A percentile compares a stretch with the other conserved stretches of the same genome.
phyloP scores from a whole-genome alignment of 2,888 invertebrate species.

The Melanophora roralis region DNA sequence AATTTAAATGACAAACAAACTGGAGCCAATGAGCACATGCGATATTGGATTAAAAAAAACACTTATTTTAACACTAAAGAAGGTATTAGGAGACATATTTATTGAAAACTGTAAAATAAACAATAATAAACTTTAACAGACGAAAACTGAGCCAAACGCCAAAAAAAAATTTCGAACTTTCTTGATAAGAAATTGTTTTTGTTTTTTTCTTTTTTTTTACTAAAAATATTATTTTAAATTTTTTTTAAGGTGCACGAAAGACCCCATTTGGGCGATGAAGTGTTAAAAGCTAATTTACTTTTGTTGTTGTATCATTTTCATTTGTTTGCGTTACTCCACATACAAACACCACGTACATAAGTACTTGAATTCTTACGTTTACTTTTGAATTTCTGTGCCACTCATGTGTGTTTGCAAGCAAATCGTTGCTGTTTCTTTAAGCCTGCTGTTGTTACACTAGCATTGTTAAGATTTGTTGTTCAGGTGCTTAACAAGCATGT shows the following conservation, averaged over 20 bases:
- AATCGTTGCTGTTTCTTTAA: slow-evolving; percentile 5
- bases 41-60: slow-evolving; percentile 5
- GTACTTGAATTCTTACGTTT: background rate
- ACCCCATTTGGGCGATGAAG: background rate
- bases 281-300: slow-evolving; percentile 4
- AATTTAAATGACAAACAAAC: slow-evolving; percentile 46
- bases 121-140: no score
- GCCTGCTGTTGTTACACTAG: slow-evolving; percentile 1
- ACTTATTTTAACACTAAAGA: background rate
- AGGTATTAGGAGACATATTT: no score
- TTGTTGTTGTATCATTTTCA: background rate
- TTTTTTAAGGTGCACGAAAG: no score
- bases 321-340: background rate
- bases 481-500: slow-evolving; percentile 59
- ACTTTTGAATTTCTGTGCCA: background rate
- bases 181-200: no score
- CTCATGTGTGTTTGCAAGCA: slow-evolving; percentile 11
- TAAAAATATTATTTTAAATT: no score
- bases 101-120: no score
- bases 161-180: no score
- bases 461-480: slow-evolving; percentile 37
- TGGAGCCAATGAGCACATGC: slow-evolving; percentile 22
- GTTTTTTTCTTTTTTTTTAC: no score
- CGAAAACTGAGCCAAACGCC: no score
- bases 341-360: background rate